A percentile compares a stretch with the other conserved stretches of the same genome.
Evolutionary conservation across 2,888 invertebrate species (phyloP).

Genomic region (Malthinus flaveolus): DNA sequence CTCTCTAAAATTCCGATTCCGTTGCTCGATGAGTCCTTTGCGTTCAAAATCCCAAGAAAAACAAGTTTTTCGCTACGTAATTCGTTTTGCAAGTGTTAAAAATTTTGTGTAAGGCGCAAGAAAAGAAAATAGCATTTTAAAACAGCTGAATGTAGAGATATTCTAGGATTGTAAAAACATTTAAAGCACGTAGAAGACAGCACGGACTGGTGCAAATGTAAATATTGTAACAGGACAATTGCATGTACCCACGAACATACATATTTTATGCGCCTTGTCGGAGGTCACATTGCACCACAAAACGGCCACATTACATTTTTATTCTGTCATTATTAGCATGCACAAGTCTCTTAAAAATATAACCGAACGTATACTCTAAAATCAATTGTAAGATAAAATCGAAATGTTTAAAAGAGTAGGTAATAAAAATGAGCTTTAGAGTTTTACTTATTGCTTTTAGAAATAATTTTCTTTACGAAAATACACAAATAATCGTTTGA

Average conservation of each 20-base stretch:
- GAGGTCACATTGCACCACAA: slow-evolving; percentile 20
- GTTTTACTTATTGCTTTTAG: neutral
- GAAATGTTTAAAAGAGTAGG: neutral
- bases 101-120: neutral
- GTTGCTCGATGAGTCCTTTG: no score
- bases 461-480: neutral
- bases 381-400: neutral
- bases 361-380: neutral
- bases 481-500: no score
- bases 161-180: slow-evolving; percentile 18
- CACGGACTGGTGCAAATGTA: slow-evolving; percentile 24
- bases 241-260: slow-evolving; percentile 29
- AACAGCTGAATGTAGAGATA: slow-evolving; percentile 10
- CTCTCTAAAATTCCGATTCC: no score
- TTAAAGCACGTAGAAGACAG: slow-evolving; percentile 20
- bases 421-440: neutral
- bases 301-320: slow-evolving; percentile 13
- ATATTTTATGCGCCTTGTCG: slow-evolving; percentile 20
- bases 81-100: neutral
- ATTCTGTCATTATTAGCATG: slow-evolving; percentile 9
- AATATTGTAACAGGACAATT: slow-evolving; percentile 32
- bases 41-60: no score
- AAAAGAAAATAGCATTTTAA: neutral
- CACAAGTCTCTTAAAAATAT: neutral
- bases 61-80: neutral